A percentile compares a stretch with the other conserved stretches of the same genome.
These are phyloP conservation scores for Eugnorisma glareosa DNA, from an alignment of 2,888 invertebrate genomes.

Conservation along the genomic window DNA sequence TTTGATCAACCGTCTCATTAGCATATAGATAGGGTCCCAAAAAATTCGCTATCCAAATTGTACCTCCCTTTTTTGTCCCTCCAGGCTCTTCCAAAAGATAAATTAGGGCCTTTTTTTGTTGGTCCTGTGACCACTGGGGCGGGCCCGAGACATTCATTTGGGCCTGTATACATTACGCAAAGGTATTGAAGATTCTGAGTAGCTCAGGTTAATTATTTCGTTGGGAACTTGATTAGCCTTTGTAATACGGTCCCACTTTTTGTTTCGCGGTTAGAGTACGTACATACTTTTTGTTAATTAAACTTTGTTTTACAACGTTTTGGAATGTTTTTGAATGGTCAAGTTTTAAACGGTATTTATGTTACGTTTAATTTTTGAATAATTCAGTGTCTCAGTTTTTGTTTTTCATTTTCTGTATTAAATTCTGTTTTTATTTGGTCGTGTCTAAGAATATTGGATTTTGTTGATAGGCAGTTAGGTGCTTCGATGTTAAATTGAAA, in stretches of 20 bases:
- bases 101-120: constrained; percentile 78
- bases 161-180: constrained; percentile 73
- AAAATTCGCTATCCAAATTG: constrained; percentile 79
- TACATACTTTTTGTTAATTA: constrained; percentile 66
- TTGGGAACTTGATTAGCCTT: constrained; percentile 68
- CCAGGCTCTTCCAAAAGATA: constrained; percentile 75
- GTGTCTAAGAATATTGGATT: not conserved
- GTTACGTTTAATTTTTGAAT: constrained; percentile 47
- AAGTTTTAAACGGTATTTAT: constrained; percentile 59
- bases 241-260: constrained; percentile 61
- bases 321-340: constrained; percentile 48
- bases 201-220: constrained; percentile 74
- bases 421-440: not conserved
- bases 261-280: constrained; percentile 62
- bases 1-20: constrained; percentile 82
- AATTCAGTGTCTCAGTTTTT: not conserved
- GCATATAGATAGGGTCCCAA: constrained; percentile 80
- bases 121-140: constrained; percentile 74
- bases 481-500: not conserved
- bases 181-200: constrained; percentile 73
- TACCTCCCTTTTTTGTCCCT: constrained; percentile 78
- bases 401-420: not conserved
- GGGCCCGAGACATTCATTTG: constrained; percentile 74
- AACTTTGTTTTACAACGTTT: constrained; percentile 62
- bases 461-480: not conserved